Base-by-base conservation (phyloP, 2,797 vertebrate genomes). In the Hozukius guyotensis region DNA sequence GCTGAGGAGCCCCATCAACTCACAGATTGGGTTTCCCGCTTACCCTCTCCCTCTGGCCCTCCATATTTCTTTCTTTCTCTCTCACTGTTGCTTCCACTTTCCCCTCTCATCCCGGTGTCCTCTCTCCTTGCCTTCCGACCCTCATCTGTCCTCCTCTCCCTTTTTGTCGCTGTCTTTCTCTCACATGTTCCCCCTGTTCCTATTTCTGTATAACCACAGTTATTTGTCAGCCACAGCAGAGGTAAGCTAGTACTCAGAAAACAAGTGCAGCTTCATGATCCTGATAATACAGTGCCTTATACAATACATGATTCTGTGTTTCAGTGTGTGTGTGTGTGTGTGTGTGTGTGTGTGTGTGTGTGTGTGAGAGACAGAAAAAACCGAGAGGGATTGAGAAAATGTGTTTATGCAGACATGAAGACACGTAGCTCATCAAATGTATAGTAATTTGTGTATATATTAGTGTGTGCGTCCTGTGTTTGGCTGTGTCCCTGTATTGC, bases 1-100 rank as follows among this genome's bases (percentile, higher is more conserved):
- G 93, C 91, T 93, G 89, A 94, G 92, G 90, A 94, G 93, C 82
- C 86, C 89, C 92, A 94, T 94, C 91, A 93, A 80, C 90, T 88
- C 89, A 80, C 83, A 92, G 89, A 94, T 92, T 92, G 91, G 86
- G 89, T 92, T 93, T 93, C 91, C 90, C 61, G 84, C 88, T 94
- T 89, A 87, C 87, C 72, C 75, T 85, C 74, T 93, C 88, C 87
- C 88, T 82, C 75, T 80, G 89, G 86, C 72, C 82, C 78, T 71
- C 76, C 46, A 49, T 76, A 83, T 84, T 82, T 86, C 60, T 84
- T 57, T 91, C 61, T 86, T 68, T 76, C 63, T 77, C 56, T 82
- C 64, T 78, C 57, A n/a, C 79, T 83, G 42, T 60, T 77, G 72
- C 78, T 70, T 78, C 72, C 60, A 68, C 84, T 57, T 80, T 77